phyloP scores from a whole-genome alignment of 2,888 invertebrate species.

The Lycia hirtaria region DNA sequence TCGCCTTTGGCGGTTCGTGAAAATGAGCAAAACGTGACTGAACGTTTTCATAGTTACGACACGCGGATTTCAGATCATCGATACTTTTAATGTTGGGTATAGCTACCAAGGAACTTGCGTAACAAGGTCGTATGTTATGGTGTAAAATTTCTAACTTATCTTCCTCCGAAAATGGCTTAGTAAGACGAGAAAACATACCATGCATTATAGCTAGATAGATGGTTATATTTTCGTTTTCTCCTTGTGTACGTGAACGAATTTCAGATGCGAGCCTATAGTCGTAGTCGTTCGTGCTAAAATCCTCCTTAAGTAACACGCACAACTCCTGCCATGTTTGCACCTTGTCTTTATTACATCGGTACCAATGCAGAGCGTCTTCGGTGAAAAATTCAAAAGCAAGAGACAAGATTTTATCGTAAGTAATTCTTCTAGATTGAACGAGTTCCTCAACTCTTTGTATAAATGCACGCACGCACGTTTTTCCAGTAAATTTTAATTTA shows the following conservation, averaged over 20 bases:
- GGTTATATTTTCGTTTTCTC: conserved; percentile 37
- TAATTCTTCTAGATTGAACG: conserved; percentile 7
- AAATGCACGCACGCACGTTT: conserved; percentile 33
- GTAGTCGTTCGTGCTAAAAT: conserved; percentile 35
- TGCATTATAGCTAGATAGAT: conserved; percentile 42
- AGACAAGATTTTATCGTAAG: conserved; percentile 15
- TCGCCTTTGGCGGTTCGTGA: background rate
- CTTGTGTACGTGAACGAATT: conserved; percentile 39
- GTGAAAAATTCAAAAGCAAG: conserved; percentile 24
- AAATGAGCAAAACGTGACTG: background rate
- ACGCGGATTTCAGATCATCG: background rate
- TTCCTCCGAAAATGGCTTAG: conserved; percentile 28
- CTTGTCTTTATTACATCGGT: conserved; percentile 12
- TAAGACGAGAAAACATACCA: conserved; percentile 37
- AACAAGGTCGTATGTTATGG: conserved; percentile 42
- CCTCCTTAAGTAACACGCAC: conserved; percentile 18
- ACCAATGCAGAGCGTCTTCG: conserved; percentile 39
- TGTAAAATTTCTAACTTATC: conserved; percentile 41
- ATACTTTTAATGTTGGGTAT: too few relatives aligned
- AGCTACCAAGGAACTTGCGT: conserved; percentile 7
- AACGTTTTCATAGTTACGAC: background rate
- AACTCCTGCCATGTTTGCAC: conserved; percentile 31
- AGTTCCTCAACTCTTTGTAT: conserved; percentile 30
- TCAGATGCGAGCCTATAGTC: conserved; percentile 33
- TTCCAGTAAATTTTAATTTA: conserved; percentile 24